Base-by-base conservation (phyloP, 1,140 invertebrate species). In the Drosophila pseudoananassae region DNA sequence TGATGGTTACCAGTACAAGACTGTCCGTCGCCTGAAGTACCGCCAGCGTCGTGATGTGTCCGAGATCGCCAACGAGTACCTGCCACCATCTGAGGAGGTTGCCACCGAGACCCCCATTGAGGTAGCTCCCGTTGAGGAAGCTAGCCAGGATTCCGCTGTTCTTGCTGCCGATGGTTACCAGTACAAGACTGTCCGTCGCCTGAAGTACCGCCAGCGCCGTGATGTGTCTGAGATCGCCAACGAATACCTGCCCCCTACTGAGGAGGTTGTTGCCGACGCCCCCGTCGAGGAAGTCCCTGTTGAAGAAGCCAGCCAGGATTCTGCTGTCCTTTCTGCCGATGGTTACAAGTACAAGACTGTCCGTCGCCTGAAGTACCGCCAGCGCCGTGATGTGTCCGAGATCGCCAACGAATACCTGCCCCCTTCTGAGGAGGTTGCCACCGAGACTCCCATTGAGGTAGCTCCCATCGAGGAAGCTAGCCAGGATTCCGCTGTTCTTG, bases 321-420 rank as follows among this genome's bases (percentile, higher is more conserved):
- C 85, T 0, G 81, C 87, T 23, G 55, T 82, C 9, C 70, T 90
- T 2, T 77, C 58, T n/a, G 71, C 58, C 5, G 69, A 90, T 60
- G 87, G 87, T 8, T 90, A 90, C 69, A 4, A 36, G 8, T 83
- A 83, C 75, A 83, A 83, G 46, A 78, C 80, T n/a, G 80, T 83
- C 1, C 70, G 75, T 14, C 59, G 65, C 0, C 45, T 78, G 7
- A 83, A 82, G 27, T 47, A 66, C 5, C 76, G 80, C 4, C 76
- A 84, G 2, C 80, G 85, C 2, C 85, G 85, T 9, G 85, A 89
- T 56, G 85, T 89, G 0, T 68, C 76, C 0, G 78, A 81, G 49
- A 56, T 82, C 1, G 50, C 68, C 45, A 83, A 83, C 29, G 84
- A 88, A 0, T 89, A 89, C 27, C 63, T 89, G 49, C 82, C 82